Evolutionary conservation across 2,797 vertebrate species (phyloP), one percentile per base, ranked within the genome.

Genomic region (Bovichtus variegatus): DNA sequence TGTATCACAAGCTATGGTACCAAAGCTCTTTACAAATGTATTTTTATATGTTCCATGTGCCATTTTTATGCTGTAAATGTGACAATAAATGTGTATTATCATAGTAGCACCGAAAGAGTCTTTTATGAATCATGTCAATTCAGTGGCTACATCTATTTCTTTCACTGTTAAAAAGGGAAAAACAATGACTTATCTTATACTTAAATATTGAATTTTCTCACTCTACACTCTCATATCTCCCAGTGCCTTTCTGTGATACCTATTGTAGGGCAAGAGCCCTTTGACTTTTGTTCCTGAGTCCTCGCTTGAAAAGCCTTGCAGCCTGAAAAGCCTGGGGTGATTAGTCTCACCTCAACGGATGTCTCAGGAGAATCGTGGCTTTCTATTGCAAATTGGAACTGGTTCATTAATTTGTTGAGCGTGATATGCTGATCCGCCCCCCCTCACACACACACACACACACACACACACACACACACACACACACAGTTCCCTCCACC

Each of bases 21-120:
- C 95, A 96, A 96, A 96, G 95, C 75, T 91, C 92, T 88, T 94
- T 95, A 94, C 89, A 94, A 88, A 85, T 95, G 91, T 95, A 94
- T 95, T 94, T 95, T 94, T 94, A 78, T 92, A 94, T 92, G 31
- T 34, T 31, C 31, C 31, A 34, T 95, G 31, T 34, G 31, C 31
- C 31, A 34, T 95, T 93, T 93, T 66, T 93, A 94, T 93, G 80
- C 93, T 89, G 71, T 90, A 89, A 86, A 90, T 89, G 76, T 91
- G 84, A 91, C 80, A 93, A 94, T 95, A 92, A 94, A 94, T 72
- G 78, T 88, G 74, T 91, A 80, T 85, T 87, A 92, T 91, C 76
- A 59, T 84, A 76, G 76, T 51, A 55, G 41, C 13, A 29, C n/a
- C 23, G 29, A 3, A 60, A 9, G 29, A 63, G 1, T 64, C 31